A percentile compares a stretch with the other conserved stretches of the same genome.
These are phyloP conservation scores for Drosophila borborema DNA, from an alignment of 2,888 invertebrate species.

Conservation along the genomic window DNA sequence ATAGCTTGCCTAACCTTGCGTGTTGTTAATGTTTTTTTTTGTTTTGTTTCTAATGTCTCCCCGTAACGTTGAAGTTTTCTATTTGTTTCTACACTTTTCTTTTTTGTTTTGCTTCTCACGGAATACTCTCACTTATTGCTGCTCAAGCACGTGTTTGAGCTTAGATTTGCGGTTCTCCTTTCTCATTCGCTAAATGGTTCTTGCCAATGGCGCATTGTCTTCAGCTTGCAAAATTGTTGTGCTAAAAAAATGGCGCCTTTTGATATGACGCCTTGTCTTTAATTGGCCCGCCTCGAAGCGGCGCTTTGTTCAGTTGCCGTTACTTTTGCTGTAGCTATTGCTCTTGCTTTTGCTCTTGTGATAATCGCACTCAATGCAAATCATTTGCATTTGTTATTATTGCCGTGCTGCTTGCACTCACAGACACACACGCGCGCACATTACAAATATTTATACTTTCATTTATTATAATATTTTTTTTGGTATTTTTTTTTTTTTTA, in stretches of 20 bases:
- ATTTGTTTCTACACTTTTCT: neutral
- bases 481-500: no score
- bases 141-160: neutral
- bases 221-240: neutral
- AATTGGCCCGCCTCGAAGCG: constrained; percentile 4
- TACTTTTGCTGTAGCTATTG: neutral
- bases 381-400: constrained; percentile 22
- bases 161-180: neutral
- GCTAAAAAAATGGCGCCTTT: neutral
- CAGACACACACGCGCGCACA: constrained; percentile 1
- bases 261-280: constrained; percentile 1
- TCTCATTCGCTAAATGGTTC: neutral
- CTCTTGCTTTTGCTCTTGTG: neutral
- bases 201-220: neutral
- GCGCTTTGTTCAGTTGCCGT: neutral
- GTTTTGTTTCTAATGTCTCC: neutral
- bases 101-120: neutral
- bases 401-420: constrained; percentile 21
- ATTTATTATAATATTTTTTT: neutral
- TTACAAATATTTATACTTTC: neutral
- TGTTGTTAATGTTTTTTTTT: neutral
- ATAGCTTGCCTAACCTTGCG: no score
- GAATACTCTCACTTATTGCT: neutral
- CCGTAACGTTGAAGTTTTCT: neutral
- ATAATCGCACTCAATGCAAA: constrained; percentile 6